These are phyloP conservation scores for Serranus cabrilla DNA, from an alignment of 2,797 vertebrate species.

Conservation along the genomic window DNA sequence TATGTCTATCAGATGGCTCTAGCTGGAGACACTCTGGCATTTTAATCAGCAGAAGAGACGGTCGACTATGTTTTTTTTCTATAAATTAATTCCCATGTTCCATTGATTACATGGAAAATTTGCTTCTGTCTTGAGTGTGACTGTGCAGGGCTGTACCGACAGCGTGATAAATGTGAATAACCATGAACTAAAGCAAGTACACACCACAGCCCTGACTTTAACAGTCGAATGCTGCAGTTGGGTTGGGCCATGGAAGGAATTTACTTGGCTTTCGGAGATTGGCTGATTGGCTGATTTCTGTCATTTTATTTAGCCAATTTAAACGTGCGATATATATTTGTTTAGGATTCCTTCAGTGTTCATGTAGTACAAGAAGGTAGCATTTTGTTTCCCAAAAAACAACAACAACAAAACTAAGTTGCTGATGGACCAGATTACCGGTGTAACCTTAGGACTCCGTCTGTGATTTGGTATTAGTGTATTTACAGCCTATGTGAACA, in stretches of 20 bases:
- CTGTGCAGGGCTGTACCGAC: constrained; percentile 11
- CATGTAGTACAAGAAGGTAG: background rate
- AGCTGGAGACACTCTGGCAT: constrained; percentile 75
- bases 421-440: too few relatives aligned
- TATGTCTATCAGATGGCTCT: constrained; percentile 84
- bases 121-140: constrained; percentile 26
- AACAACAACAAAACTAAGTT: too few relatives aligned
- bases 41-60: constrained; percentile 78
- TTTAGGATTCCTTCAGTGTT: too few relatives aligned
- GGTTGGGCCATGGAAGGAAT: too few relatives aligned
- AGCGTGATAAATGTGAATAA: constrained; percentile 1
- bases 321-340: too few relatives aligned
- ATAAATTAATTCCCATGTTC: constrained; percentile 61
- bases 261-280: too few relatives aligned
- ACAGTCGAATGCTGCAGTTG: background rate
- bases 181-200: background rate
- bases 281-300: too few relatives aligned
- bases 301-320: too few relatives aligned
- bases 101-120: constrained; percentile 67
- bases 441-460: too few relatives aligned
- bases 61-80: constrained; percentile 50
- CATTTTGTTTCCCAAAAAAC: background rate
- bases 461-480: too few relatives aligned
- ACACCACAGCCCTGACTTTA: background rate
- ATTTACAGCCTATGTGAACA: too few relatives aligned